Conservation (phyloP, 64 coral and sea anemone species). For the Montipora efflorescens region DNA sequence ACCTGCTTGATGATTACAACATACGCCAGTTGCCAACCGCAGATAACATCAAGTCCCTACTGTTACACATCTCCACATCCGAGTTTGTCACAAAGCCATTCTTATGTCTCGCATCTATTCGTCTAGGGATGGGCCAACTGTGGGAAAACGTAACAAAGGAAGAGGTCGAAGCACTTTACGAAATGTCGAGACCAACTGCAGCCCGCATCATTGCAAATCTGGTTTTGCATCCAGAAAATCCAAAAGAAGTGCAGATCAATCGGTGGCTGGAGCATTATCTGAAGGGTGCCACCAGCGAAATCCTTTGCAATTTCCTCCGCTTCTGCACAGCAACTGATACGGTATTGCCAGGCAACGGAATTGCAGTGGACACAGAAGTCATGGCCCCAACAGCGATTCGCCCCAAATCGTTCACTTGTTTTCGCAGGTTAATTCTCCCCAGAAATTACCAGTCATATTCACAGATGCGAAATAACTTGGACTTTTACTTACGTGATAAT, state of each 20-base stretch:
- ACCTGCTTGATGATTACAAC: constrained; percentile 62
- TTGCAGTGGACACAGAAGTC: constrained; percentile 11
- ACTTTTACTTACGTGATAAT: constrained; percentile 7
- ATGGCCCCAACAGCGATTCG: constrained; percentile 20
- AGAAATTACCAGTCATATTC: constrained; percentile 28
- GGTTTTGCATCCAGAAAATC: constrained; percentile 14
- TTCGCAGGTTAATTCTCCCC: constrained; percentile 12
- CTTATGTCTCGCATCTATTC: background rate
- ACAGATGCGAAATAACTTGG: constrained; percentile 19
- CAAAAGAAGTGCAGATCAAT: constrained; percentile 39
- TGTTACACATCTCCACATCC: background rate
- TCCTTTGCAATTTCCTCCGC: constrained; percentile 40
- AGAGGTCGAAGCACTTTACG: constrained; percentile 57
- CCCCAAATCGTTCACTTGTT: constrained; percentile 50
- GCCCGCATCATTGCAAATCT: constrained; percentile 15
- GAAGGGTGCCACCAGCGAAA: constrained; percentile 17
- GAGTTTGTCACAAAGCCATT: constrained; percentile 65
- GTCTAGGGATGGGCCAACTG: constrained; percentile 54
- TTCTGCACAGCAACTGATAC: constrained; percentile 63
- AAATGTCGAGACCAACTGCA: constrained; percentile 48
- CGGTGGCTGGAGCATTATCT: constrained; percentile 69
- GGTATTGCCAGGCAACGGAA: background rate
- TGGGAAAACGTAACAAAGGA: constrained; percentile 33
- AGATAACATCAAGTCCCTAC: constrained; percentile 25
- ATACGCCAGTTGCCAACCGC: constrained; percentile 34